Base-by-base conservation (phyloP, 2,888 invertebrate species). In the Eueremaeus valkanovi region DNA sequence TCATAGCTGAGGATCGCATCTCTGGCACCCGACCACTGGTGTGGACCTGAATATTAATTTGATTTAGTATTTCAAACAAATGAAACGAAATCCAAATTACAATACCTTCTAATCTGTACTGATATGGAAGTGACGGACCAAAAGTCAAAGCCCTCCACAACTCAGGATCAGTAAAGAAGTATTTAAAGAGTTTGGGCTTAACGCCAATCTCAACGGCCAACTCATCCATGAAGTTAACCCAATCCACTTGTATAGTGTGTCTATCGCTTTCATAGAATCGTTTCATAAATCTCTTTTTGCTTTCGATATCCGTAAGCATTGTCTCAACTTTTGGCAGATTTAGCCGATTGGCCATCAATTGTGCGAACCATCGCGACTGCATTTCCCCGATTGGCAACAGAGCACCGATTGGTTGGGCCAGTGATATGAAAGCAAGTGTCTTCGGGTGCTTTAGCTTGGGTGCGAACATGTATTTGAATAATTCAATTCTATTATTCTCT, bases 371-470 rank as follows among this genome's bases (percentile, higher is more conserved):
- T 9, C 85, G 81, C 42, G 84, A 82, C 79, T 86, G 86, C 79
- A 85, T 80, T 78, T 86, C 86, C 18, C 83, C 81, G 1, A 86
- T 83, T 0, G 85, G 85, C 81, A 84, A 83, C n/a, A 85, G 81
- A 5, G 84, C 83, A 5, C 86, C 85, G n/a, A 82, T 78, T 0
- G 85, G 84, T 80, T 85, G 84, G 31, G 84, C 79, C 75, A 83
- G 82, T 8, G 85, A 85, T 74, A 86, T 83, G 21, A 85, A 80
- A 33, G 83, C 84, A 61, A 85, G 78, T 0, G 85, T 84, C 33
- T 82, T 81, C 29, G 75, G 45, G 18, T 75, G 75, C 42, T 79
- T 76, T n/a, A 83, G 78, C 27, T 82, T 79, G 0, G 84, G 83
- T 9, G 84, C 83, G 74, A 83, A 85, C 79, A 83, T 82, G 78